Evolutionary conservation across 2,888 invertebrate genomes (phyloP), one percentile per base, ranked within the genome.

Genomic region (Eucera pruinosa): DNA sequence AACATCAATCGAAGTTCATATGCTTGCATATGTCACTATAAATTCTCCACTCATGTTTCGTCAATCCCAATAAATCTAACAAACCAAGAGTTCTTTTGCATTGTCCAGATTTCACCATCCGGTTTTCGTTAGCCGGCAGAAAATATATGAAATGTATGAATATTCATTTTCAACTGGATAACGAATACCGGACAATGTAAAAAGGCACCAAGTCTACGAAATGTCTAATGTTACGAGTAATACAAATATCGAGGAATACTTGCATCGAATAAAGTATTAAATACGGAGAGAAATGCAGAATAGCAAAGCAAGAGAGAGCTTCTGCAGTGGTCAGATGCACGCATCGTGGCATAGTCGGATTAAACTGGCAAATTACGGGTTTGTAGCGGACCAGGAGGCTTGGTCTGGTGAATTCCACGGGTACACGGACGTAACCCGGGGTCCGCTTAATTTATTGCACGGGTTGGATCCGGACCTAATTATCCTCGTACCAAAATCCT

Each of bases 301-400:
- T 65, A 78, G 36, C 54, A 54, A 61, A 58, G 52, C 70, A 52
- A 39, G 62, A 60, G 50, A 48, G 47, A 43, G 78, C 57, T 54
- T 41, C 61, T 48, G 55, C 23, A 20, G 36, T 52, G 41, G 20
- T 7, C 30, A 39, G 20, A 52, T 30, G 39, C 43, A 45, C 61
- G 55, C 45, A 71, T 70, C 68, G 78, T 58, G 30, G 30, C 36
- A 60, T 57, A 75, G 52, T 36, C 50, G 74, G 68, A 84, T 84
- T 84, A 80, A 84, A 82, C 84, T 78, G 67, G 78, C 75, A 84
- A 84, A 84, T 84, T 84, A 84, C 78, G 82, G 84, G 84, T 80
- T 81, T 78, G 80, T 78, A 30, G 64, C 43, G 71, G 71, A 73
- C 68, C 73, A 47, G 36, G 52, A 55, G 58, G n/a, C 41, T 48